These are phyloP conservation scores for Felis catus DNA, from an alignment of 2,113 vertebrate genomes.

Conservation along the genomic window DNA sequence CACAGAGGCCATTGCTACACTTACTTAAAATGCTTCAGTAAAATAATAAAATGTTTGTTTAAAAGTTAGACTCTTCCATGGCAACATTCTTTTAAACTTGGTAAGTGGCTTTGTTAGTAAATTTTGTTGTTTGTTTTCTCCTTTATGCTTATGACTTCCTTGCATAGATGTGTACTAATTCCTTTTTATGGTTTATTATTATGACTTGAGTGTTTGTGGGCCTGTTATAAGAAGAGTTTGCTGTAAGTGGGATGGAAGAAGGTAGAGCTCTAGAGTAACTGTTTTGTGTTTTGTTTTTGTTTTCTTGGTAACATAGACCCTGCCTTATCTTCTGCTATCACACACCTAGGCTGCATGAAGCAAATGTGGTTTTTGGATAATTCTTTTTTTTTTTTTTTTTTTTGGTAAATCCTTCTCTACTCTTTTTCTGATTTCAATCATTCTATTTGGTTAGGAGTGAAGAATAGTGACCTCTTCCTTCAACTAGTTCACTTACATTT, in stretches of 20 bases:
- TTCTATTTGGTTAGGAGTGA: background rate
- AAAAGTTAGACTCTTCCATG: background rate
- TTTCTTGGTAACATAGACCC: background rate
- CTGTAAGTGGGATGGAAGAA: background rate
- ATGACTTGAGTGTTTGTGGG: background rate
- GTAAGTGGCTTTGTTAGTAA: background rate
- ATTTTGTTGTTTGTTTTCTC: background rate
- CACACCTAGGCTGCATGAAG: background rate
- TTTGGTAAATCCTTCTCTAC: background rate
- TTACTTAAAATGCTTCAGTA: background rate
- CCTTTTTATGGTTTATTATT: background rate
- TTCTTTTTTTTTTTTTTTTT: background rate
- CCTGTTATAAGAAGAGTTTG: background rate
- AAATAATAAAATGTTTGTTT: background rate
- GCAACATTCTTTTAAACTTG: background rate
- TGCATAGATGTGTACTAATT: background rate
- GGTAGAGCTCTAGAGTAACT: background rate
- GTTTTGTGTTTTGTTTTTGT: background rate
- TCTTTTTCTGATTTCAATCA: background rate
- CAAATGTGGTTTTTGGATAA: background rate
- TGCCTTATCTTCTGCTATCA: background rate
- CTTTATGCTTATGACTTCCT: slow-evolving; percentile 17
- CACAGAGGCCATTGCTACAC: background rate
- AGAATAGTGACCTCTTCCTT: background rate
- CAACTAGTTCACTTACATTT: background rate